Conservation (phyloP, 2,113 vertebrate genomes). For the Phocoena phocoena region DNA sequence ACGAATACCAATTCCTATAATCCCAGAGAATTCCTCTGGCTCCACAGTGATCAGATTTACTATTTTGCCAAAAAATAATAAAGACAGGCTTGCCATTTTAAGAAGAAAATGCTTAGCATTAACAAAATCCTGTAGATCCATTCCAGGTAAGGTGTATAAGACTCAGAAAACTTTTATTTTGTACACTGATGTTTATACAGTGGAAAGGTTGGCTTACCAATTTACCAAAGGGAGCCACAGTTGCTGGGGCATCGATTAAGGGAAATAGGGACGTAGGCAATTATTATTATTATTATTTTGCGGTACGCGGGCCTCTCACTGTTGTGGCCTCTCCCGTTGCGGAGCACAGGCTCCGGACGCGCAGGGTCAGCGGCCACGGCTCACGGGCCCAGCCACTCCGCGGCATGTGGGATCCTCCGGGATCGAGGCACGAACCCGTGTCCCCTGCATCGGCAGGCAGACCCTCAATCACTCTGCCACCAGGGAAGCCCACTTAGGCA, state of each 20-base stretch:
- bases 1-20: not conserved
- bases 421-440: too few species aligned
- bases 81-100: not conserved
- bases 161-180: not conserved
- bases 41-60: slow-evolving; percentile 8
- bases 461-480: too few species aligned
- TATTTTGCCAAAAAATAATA: slow-evolving; percentile 17
- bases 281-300: not conserved
- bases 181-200: not conserved
- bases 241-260: not conserved
- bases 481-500: not conserved
- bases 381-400: too few species aligned
- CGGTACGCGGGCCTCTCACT: too few species aligned
- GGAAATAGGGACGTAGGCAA: not conserved
- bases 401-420: too few species aligned
- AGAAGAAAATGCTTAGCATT: slow-evolving; percentile 34
- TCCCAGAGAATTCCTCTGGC: not conserved
- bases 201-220: not conserved
- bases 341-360: too few species aligned
- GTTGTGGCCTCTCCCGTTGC: too few species aligned
- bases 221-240: not conserved
- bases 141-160: not conserved
- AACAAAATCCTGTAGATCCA: not conserved
- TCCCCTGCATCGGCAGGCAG: too few species aligned
- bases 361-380: too few species aligned